phyloP scores from a whole-genome alignment of 2,113 vertebrate species.

The Hydropotes inermis region DNA sequence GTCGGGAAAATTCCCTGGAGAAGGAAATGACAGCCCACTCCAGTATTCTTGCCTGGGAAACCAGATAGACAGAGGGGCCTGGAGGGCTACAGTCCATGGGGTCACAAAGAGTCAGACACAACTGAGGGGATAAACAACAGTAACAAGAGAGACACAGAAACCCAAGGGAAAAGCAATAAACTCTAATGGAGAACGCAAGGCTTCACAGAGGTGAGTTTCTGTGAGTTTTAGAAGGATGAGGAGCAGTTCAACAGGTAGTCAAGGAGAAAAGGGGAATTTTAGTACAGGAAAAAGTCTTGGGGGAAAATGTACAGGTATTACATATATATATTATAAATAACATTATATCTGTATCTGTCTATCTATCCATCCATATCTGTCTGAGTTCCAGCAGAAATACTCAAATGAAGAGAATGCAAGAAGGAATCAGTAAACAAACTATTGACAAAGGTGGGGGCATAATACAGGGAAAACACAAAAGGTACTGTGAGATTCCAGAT shows the following conservation, averaged over 20 bases:
- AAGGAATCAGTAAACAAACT: background rate
- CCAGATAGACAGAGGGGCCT: background rate
- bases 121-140: background rate
- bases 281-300: background rate
- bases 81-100: background rate
- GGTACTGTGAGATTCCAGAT: accelerated
- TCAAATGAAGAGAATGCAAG: background rate
- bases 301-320: background rate
- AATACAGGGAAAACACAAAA: background rate
- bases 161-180: no score
- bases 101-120: background rate
- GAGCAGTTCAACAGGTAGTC: background rate
- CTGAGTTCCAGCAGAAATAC: background rate
- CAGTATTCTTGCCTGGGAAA: background rate
- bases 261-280: background rate
- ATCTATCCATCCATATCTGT: background rate
- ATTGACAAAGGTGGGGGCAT: background rate
- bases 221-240: background rate
- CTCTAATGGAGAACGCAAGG: no score
- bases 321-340: background rate
- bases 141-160: background rate
- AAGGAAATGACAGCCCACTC: background rate
- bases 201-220: background rate
- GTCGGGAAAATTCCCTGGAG: background rate
- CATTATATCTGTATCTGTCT: background rate